Evolutionary conservation across 2,113 vertebrate species (phyloP).

Genomic region (Corythornis madagascariensis): DNA sequence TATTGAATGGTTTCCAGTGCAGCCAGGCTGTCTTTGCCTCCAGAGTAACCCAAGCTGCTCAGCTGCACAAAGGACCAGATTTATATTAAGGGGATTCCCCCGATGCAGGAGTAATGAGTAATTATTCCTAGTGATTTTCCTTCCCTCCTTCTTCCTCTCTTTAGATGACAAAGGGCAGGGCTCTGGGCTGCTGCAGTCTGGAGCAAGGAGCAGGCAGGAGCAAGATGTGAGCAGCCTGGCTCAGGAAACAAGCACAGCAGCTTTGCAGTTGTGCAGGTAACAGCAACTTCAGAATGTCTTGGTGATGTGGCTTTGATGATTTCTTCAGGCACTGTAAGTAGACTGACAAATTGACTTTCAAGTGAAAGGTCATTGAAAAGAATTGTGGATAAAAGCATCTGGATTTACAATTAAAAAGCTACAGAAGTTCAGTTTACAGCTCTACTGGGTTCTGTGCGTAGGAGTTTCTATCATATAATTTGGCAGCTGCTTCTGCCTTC

Average conservation of each 20-base stretch:
- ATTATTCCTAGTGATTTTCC: background rate
- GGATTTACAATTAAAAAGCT: constrained; percentile 76
- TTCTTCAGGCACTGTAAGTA: constrained; percentile 75
- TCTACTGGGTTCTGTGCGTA: constrained; percentile 50
- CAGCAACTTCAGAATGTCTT: constrained; percentile 41
- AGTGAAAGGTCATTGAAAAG: constrained; percentile 76
- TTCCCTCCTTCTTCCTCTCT: background rate
- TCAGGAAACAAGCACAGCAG: constrained; percentile 7
- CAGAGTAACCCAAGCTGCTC: background rate
- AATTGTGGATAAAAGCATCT: constrained; percentile 72
- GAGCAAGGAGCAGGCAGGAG: background rate
- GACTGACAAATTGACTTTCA: constrained; percentile 80
- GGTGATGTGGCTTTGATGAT: constrained; percentile 72
- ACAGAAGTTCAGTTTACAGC: constrained; percentile 61
- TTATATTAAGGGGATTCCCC: background rate
- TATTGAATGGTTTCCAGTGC: background rate
- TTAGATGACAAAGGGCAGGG: background rate
- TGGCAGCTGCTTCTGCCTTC: constrained; percentile 63
- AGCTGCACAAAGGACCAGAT: background rate
- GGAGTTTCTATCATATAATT: constrained; percentile 64
- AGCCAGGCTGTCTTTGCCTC: background rate
- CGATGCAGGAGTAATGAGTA: rapidly evolving
- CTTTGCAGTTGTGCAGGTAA: background rate
- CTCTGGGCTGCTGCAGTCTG: background rate
- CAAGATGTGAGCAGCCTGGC: background rate